Conservation (phyloP, 2,888 invertebrate genomes). For the Eubasilissa splendida region DNA sequence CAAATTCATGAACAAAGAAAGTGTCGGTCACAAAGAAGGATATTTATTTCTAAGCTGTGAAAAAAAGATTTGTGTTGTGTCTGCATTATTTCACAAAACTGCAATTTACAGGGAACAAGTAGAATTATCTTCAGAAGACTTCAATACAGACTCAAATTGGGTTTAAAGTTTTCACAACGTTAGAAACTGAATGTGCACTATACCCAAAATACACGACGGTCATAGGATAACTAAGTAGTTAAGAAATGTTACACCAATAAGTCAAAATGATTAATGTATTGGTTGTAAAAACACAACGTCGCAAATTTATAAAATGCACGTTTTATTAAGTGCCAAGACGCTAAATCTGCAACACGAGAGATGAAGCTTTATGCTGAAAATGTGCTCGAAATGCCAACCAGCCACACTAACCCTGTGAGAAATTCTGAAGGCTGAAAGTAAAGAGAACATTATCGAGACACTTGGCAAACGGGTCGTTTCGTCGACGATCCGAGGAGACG, state of each 20-base stretch:
- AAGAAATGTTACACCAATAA: neutral
- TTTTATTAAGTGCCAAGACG: neutral
- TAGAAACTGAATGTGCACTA: neutral
- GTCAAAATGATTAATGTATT: neutral
- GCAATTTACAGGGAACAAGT: no score
- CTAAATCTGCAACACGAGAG: neutral
- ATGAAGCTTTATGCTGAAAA: neutral
- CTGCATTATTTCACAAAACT: no score
- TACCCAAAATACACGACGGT: constrained; percentile 1
- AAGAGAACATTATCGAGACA: neutral
- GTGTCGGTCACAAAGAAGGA: no score
- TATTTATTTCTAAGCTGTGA: no score
- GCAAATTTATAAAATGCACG: neutral
- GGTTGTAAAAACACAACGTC: neutral
- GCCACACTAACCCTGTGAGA: neutral
- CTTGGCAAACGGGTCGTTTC: neutral
- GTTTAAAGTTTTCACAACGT: neutral
- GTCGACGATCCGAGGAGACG: neutral
- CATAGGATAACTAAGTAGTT: neutral
- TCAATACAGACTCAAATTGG: neutral
- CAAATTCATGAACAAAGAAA: no score
- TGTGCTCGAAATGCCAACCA: constrained; percentile 9
- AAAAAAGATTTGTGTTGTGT: no score
- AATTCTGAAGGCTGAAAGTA: neutral
- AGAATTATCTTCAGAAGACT: neutral